A percentile compares a stretch with the other conserved stretches of the same genome.
Conservation (phyloP, 2,797 vertebrate genomes). For the Sarcophilus harrisii region DNA sequence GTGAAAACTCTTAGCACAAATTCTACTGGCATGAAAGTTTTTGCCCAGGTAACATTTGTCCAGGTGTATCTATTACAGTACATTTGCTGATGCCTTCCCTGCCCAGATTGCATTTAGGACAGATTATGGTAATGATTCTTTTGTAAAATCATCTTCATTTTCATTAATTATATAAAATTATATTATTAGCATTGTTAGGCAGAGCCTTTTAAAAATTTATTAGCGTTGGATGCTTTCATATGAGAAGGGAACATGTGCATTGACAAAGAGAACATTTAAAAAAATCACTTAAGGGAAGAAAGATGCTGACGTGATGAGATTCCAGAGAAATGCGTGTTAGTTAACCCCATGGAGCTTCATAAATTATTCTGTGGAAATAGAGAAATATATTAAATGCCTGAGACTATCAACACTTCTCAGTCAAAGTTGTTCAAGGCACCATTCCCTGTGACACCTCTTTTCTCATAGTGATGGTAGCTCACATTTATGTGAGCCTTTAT, state of each 20-base stretch:
- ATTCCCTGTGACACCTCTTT: background rate
- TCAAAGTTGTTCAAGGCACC: background rate
- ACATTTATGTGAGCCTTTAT: background rate
- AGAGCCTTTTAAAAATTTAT: slow-evolving; percentile 36
- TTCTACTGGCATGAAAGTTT: background rate
- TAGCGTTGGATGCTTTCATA: slow-evolving; percentile 43
- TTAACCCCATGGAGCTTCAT: background rate
- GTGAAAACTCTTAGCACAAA: background rate
- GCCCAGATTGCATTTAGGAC: background rate
- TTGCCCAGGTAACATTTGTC: slow-evolving; percentile 4
- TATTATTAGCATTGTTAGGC: slow-evolving; percentile 39
- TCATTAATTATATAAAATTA: slow-evolving; percentile 50
- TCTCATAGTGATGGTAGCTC: background rate
- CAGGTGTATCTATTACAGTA: background rate
- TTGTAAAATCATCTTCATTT: slow-evolving; percentile 42
- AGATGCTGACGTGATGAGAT: background rate
- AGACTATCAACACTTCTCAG: background rate
- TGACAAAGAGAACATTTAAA: slow-evolving; percentile 38
- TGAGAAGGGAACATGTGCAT: background rate
- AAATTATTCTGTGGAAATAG: background rate
- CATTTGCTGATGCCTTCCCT: slow-evolving; percentile 4
- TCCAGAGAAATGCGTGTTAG: background rate
- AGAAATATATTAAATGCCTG: slow-evolving; percentile 2
- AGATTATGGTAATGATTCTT: slow-evolving; percentile 15
- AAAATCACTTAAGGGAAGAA: slow-evolving; percentile 20